These are phyloP conservation scores for Candidula unifasciata DNA, from an alignment of 2,888 invertebrate species.

Conservation along the genomic window DNA sequence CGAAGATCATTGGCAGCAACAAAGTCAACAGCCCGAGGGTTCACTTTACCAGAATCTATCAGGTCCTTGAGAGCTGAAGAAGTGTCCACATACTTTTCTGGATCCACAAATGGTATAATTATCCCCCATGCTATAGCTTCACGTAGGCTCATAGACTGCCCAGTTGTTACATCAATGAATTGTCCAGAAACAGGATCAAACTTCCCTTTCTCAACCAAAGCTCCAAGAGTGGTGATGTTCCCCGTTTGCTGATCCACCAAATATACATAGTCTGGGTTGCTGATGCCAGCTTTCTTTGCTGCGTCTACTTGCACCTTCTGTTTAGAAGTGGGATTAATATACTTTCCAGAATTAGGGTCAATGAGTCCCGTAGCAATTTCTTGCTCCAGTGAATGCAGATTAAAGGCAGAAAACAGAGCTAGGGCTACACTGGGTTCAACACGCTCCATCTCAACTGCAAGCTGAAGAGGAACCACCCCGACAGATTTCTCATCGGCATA, in stretches of 20 bases:
- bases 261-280: slow-evolving; percentile 70
- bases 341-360: slow-evolving; percentile 78
- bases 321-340: slow-evolving; percentile 75
- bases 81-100: slow-evolving; percentile 69
- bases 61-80: slow-evolving; percentile 69
- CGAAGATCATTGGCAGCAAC: slow-evolving; percentile 79
- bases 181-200: slow-evolving; percentile 83
- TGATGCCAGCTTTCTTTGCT: slow-evolving; percentile 81
- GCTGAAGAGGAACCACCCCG: slow-evolving; percentile 64
- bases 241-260: slow-evolving; percentile 72
- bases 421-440: slow-evolving; percentile 66
- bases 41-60: slow-evolving; percentile 70
- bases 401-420: slow-evolving; percentile 71
- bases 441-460: slow-evolving; percentile 68
- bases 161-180: slow-evolving; percentile 83
- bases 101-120: slow-evolving; percentile 67
- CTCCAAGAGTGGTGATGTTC: slow-evolving; percentile 69
- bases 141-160: slow-evolving; percentile 81
- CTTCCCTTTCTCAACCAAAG: slow-evolving; percentile 70
- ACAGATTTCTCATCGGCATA: slow-evolving; percentile 63
- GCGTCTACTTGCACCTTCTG: slow-evolving; percentile 83
- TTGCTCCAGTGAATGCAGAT: slow-evolving; percentile 76
- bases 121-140: slow-evolving; percentile 89
- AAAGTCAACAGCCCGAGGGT: slow-evolving; percentile 68
- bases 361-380: slow-evolving; percentile 75